Percentiles rank a stretch among this genome's conserved stretches.
These are phyloP conservation scores for Eupithecia exiguata DNA, from an alignment of 2,888 invertebrate genomes.

Conservation along the genomic window DNA sequence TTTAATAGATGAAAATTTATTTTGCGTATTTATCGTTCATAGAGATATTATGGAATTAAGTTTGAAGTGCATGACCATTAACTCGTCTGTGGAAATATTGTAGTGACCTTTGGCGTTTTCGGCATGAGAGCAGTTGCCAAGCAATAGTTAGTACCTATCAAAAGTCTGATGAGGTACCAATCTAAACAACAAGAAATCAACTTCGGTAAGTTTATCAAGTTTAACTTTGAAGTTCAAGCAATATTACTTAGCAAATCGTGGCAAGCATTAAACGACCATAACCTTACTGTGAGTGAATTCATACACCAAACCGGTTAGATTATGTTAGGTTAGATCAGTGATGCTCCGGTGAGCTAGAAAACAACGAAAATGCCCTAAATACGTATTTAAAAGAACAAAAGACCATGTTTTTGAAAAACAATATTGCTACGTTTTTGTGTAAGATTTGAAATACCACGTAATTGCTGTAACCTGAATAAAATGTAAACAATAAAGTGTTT, in stretches of 20 bases:
- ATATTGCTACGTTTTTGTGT: conserved; percentile 20
- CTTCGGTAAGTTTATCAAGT: no score
- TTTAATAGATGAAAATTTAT: no score
- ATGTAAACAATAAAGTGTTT: conserved; percentile 35
- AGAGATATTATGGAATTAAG: no score
- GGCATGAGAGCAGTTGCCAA: not conserved
- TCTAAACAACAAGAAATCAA: not conserved
- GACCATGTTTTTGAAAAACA: conserved; percentile 17
- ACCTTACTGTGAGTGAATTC: not conserved
- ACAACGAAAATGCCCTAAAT: conserved; percentile 2
- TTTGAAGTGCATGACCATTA: no score
- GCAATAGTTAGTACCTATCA: no score
- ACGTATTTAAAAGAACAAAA: conserved; percentile 17
- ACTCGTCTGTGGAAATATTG: no score
- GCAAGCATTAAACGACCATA: not conserved
- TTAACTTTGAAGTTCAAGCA: not conserved
- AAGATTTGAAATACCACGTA: conserved; percentile 16
- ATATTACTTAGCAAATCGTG: not conserved
- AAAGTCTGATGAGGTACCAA: not conserved
- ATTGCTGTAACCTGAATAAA: conserved; percentile 28
- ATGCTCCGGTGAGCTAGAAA: conserved; percentile 28
- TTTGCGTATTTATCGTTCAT: no score
- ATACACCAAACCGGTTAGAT: conserved; percentile 48
- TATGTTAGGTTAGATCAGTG: conserved; percentile 35
- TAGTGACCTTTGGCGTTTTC: no score